Evolutionary conservation across 2,113 vertebrate genomes (phyloP), one percentile per base, ranked within the genome.

Genomic region (Nymphicus hollandicus): DNA sequence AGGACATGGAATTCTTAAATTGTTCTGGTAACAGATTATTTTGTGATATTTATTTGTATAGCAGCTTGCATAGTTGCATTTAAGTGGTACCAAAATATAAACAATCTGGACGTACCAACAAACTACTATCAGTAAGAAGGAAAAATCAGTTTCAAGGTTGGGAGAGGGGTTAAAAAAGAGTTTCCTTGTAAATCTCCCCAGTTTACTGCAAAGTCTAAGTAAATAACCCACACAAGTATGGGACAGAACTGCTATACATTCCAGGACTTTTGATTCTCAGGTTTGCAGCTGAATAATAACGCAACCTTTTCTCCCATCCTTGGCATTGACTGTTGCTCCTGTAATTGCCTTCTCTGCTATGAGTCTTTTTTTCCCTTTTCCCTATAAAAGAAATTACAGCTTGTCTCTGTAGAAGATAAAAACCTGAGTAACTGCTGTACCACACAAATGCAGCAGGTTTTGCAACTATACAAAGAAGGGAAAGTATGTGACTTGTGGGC

Each of bases 381-480:
- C 16, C 61, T 77, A 84, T 96, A 91, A 97, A 96, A 96, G 77
- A 91, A 92, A 95, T 93, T 95, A 94, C 65, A 85, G 41, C 81
- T 96, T 95, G 89, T 94, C 89, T 93, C 60, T 72, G 74, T 86
- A 92, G 78, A 95, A 97, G 95, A 92, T 93, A 96, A 97, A 97
- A 97, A 93, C 74, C 91, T 91, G 95, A 91, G 60, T 94, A 96
- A 96, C 91, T 83, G 64, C 71, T 85, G 43, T n/a, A 89, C 79
- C 78, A 72, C 50, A 93, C 91, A 93, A 86, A 92, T 92, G 78
- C 56, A 95, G 91, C 68, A 93, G 94, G 69, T 93, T 96, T 95
- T 94, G 79, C 89, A 96, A 86, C 94, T 92, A 88, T 82, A 49
- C 0, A 6, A 89, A 71, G 70, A 93, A 83, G 31, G 37, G 16